Conservation (phyloP, 2,797 vertebrate species). For the Hoplostethus atlanticus region DNA sequence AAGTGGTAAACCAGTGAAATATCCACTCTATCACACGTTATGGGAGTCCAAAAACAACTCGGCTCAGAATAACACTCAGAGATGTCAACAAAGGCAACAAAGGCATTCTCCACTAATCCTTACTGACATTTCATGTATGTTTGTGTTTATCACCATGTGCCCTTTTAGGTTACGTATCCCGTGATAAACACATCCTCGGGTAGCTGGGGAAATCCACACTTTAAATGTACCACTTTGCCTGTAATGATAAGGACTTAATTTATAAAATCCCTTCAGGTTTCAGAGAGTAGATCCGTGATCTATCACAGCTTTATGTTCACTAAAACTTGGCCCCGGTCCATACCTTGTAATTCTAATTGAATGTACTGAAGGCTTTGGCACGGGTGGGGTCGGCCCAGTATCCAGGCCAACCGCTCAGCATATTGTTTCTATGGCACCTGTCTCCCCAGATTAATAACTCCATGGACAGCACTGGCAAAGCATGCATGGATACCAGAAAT, state of each 20-base stretch:
- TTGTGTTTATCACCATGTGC: neutral
- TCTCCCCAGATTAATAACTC: conserved; percentile 82
- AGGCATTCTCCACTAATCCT: neutral
- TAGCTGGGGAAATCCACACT: neutral
- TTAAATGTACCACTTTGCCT: conserved; percentile 21
- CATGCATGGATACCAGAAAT: conserved; percentile 77
- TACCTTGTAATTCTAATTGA: conserved; percentile 75
- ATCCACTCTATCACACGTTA: conserved; percentile 41
- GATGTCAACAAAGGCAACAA: conserved; percentile 13
- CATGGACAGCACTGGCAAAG: conserved; percentile 75
- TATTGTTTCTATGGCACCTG: conserved; percentile 82
- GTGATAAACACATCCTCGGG: neutral
- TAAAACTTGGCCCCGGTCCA: conserved; percentile 64
- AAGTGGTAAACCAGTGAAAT: conserved; percentile 49
- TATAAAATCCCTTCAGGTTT: conserved; percentile 35
- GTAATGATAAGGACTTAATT: conserved; percentile 25
- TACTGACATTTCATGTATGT: neutral
- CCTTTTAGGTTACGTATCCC: neutral
- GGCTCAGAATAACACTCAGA: neutral
- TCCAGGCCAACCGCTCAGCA: conserved; percentile 73
- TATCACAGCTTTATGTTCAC: conserved; percentile 35
- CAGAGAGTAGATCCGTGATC: conserved; percentile 33
- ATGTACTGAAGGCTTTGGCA: conserved; percentile 68
- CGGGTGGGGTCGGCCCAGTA: conserved; percentile 67
- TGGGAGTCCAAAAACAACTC: conserved; percentile 30